Evolutionary conservation across 2,888 invertebrate species (phyloP), one percentile per base, ranked within the genome.

Genomic region (Heteropelma amictum): DNA sequence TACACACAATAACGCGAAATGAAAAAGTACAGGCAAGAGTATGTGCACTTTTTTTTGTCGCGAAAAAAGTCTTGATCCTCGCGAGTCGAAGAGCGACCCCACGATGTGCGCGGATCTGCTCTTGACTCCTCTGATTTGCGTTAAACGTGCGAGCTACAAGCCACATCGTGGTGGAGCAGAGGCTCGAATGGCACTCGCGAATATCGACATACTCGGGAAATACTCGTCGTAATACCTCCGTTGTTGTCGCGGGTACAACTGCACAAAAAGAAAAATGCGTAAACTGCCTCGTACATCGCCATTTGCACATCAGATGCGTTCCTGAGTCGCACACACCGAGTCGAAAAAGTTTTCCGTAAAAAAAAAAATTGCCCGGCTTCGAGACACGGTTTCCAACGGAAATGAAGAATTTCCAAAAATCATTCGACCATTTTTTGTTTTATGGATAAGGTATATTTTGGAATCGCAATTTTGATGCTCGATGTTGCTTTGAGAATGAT

Each of bases 221-320:
- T 53, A 64, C 51, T 68, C 68, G 38, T 61, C 45, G 56, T 56
- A 28, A 40, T 47, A n/a, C n/a, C n/a, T n/a, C n/a, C 30, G 51
- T 65, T 10, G 42, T 30, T 30, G 33, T 45, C 12, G 64, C 21
- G n/a, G 51, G 19, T 40, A 14, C 10, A 51, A 51, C 28, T 10
- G 7, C 21, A 10, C n/a, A 47, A 45, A 58, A 26, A 14, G 30
- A 28, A 14, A 12, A 63, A 38, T 19, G 47, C 45, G 10, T n/a
- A 28, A 68, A 54, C 60, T 70, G 65, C 45, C 68, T 64, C 68
- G 63, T 74, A 64, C 69, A 74, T 69, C 60, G 65, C 65, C 60
- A 65, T 70, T n/a, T 70, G 65, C 53, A 51, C 69, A 69, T 74
- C 56, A 69, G 28, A 35, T 33, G 23, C 38, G 33, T 10, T 54